These are phyloP conservation scores for Rhinopomastus cyanomelas DNA, from an alignment of 2,113 vertebrate species.

Conservation along the genomic window DNA sequence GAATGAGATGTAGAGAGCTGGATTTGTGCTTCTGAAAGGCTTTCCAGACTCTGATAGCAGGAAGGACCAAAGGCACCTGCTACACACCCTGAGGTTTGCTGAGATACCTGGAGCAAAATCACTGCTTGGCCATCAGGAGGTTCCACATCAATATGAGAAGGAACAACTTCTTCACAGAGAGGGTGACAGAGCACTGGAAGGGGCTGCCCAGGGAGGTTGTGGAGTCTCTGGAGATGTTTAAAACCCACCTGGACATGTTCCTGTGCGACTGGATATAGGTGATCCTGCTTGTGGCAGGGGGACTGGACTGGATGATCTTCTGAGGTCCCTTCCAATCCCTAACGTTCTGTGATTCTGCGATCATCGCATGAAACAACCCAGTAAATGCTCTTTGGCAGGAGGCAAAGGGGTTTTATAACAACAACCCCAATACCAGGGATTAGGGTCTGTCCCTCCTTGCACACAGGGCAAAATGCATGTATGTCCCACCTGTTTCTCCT, in stretches of 20 bases:
- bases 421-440: fast-evolving
- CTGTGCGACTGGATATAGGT: too few relatives aligned
- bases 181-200: too few relatives aligned
- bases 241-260: too few relatives aligned
- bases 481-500: neutral
- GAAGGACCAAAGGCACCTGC: neutral
- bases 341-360: too few relatives aligned
- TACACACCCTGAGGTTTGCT: neutral
- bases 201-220: too few relatives aligned
- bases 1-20: neutral
- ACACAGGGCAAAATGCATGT: fast-evolving
- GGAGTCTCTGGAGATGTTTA: too few relatives aligned
- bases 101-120: neutral
- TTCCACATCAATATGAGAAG: too few relatives aligned
- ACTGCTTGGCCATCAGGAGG: too few relatives aligned
- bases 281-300: too few relatives aligned
- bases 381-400: neutral
- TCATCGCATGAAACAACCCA: fast-evolving
- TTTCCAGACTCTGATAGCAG: neutral
- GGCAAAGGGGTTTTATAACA: neutral
- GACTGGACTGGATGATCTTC: too few relatives aligned
- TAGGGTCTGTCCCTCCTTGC: neutral
- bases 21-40: neutral
- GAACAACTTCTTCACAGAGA: too few relatives aligned
- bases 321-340: too few relatives aligned